Conservation (phyloP, 2,888 invertebrate species). For the Apamea anceps region DNA sequence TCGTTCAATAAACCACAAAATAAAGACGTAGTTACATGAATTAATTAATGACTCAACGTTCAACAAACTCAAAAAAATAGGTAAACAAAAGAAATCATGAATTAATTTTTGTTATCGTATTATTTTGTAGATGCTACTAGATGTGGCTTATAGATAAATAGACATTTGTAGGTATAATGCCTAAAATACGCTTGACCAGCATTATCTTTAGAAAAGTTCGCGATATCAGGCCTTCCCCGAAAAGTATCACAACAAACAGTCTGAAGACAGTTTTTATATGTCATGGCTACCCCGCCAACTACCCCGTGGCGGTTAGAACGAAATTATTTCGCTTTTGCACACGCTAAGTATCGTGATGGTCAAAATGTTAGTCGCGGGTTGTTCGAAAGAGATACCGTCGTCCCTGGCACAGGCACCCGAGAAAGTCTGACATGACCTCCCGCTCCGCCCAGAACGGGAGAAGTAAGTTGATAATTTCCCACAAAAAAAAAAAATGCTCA, state of each 20-base stretch:
- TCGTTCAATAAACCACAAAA: neutral
- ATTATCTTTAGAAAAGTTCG: constrained; percentile 6
- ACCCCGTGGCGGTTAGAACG: too few relatives aligned
- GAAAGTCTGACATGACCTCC: too few relatives aligned
- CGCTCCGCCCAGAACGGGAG: too few relatives aligned
- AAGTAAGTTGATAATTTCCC: too few relatives aligned
- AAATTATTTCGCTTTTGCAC: too few relatives aligned
- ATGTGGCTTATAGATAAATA: constrained; percentile 24
- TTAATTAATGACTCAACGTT: constrained; percentile 19
- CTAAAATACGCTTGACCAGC: constrained; percentile 8
- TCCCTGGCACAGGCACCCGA: too few relatives aligned
- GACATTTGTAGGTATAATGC: constrained; percentile 11
- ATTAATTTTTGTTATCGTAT: constrained; percentile 11
- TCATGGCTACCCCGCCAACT: too few relatives aligned
- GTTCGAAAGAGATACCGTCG: too few relatives aligned
- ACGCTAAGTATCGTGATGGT: too few relatives aligned
- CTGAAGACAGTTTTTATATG: neutral
- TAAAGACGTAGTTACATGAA: neutral
- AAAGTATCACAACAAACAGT: constrained; percentile 1
- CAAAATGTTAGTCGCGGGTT: too few relatives aligned
- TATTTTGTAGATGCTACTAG: constrained; percentile 1
- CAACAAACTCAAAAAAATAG: constrained; percentile 29
- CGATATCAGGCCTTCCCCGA: constrained; percentile 1
- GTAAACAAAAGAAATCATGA: constrained; percentile 1
- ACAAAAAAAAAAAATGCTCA: too few relatives aligned